Evolutionary conservation across 2,888 invertebrate genomes (phyloP).

Genomic region (Heterodera filipjevi): DNA sequence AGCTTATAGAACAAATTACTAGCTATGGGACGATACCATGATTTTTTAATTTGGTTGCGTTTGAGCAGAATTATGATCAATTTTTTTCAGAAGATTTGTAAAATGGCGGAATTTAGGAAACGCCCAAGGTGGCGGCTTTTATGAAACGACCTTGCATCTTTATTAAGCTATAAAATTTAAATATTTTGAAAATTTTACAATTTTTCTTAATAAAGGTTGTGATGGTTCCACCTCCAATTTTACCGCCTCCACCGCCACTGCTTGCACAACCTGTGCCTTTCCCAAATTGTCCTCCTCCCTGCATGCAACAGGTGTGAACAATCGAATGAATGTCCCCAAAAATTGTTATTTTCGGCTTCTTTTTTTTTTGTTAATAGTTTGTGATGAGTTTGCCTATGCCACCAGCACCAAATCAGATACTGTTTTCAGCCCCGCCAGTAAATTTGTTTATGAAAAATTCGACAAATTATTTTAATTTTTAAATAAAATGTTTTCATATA

Average conservation of each 20-base stretch:
- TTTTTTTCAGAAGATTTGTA: too few relatives aligned
- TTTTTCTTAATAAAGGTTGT: background rate
- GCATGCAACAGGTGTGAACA: background rate
- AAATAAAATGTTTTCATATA: background rate
- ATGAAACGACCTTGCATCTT: too few relatives aligned
- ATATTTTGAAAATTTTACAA: background rate
- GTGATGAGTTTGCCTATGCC: conserved; percentile 5
- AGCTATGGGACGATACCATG: too few relatives aligned
- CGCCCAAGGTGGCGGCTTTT: too few relatives aligned
- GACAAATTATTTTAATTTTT: background rate
- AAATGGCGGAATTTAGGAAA: too few relatives aligned
- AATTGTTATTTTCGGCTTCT: background rate
- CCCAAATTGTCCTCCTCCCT: background rate
- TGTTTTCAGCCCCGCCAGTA: background rate
- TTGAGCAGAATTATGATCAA: too few relatives aligned
- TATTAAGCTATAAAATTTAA: too few relatives aligned
- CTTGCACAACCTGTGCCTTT: background rate
- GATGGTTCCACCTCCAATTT: background rate
- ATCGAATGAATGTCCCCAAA: background rate
- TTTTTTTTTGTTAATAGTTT: background rate
- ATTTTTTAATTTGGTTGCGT: too few relatives aligned
- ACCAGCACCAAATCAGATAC: background rate
- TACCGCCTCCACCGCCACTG: background rate
- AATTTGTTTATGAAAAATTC: background rate
- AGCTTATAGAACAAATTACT: too few relatives aligned